Percentiles rank a stretch among this genome's conserved stretches.
phyloP scores from a whole-genome alignment of 1,140 invertebrate genomes.

The Pachypeltis micranthus region DNA sequence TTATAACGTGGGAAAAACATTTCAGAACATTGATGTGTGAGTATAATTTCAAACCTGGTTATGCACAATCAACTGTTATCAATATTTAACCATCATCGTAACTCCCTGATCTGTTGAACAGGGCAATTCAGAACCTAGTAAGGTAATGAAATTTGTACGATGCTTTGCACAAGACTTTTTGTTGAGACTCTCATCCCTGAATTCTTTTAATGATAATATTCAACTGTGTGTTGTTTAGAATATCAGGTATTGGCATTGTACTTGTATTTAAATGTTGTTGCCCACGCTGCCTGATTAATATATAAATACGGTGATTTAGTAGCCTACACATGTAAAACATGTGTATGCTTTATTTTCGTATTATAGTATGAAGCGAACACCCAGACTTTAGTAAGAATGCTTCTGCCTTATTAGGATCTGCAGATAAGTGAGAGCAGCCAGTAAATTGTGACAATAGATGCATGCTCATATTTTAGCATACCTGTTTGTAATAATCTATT shows the following conservation, averaged over 20 bases:
- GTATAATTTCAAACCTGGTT: too few relatives aligned
- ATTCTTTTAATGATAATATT: too few relatives aligned
- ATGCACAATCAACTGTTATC: too few relatives aligned
- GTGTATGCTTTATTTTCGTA: constrained; percentile 7
- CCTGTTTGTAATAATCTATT: constrained; percentile 3
- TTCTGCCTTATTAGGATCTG: constrained; percentile 9
- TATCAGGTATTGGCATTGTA: too few relatives aligned
- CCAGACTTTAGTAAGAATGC: background rate
- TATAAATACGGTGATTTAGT: background rate
- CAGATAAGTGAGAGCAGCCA: constrained; percentile 5
- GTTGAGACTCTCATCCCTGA: background rate
- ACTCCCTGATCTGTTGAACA: background rate
- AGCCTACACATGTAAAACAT: background rate
- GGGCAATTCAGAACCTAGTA: background rate
- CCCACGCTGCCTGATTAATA: background rate
- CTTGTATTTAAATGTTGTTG: background rate
- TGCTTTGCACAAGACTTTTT: too few relatives aligned
- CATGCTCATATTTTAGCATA: constrained; percentile 9
- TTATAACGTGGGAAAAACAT: too few relatives aligned
- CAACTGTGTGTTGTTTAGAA: too few relatives aligned
- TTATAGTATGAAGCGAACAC: background rate
- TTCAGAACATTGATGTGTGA: too few relatives aligned
- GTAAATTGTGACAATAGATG: constrained; percentile 7
- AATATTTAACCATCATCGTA: too few relatives aligned
- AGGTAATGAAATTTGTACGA: too few relatives aligned